Evolutionary conservation across 2,113 vertebrate genomes (phyloP).

Genomic region (Maccullochella peelii): DNA sequence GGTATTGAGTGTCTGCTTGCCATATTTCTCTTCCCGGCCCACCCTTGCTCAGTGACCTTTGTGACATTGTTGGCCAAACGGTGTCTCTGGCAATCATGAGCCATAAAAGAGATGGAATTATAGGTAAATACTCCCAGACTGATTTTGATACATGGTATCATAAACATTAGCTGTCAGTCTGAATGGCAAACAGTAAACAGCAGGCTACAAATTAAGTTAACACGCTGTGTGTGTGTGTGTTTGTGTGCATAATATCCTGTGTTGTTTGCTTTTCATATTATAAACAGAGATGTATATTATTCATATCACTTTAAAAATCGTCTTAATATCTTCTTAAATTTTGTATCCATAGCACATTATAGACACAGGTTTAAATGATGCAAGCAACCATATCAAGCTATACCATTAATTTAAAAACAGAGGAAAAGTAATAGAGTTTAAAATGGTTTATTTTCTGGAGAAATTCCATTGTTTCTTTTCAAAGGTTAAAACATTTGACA

Average conservation of each 20-base stretch:
- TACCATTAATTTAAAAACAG: neutral
- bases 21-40: slow-evolving; percentile 76
- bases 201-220: slow-evolving; percentile 37
- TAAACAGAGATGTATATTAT: neutral
- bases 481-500: neutral
- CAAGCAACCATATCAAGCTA: neutral
- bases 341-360: neutral
- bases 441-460: neutral
- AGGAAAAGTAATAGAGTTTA: neutral
- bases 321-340: neutral
- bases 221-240: neutral
- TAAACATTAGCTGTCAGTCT: slow-evolving; percentile 49
- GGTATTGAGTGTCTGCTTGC: slow-evolving; percentile 81
- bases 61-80: slow-evolving; percentile 91
- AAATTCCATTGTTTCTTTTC: neutral
- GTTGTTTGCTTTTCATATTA: neutral
- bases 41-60: slow-evolving; percentile 85
- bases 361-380: neutral
- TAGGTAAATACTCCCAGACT: slow-evolving; percentile 37
- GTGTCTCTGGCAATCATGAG: slow-evolving; percentile 85
- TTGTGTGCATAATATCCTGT: neutral
- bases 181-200: slow-evolving; percentile 59
- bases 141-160: slow-evolving; percentile 54
- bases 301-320: neutral
- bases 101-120: slow-evolving; percentile 70